Base-by-base conservation (phyloP, 2,797 vertebrate genomes). In the Ciconia nigra region DNA sequence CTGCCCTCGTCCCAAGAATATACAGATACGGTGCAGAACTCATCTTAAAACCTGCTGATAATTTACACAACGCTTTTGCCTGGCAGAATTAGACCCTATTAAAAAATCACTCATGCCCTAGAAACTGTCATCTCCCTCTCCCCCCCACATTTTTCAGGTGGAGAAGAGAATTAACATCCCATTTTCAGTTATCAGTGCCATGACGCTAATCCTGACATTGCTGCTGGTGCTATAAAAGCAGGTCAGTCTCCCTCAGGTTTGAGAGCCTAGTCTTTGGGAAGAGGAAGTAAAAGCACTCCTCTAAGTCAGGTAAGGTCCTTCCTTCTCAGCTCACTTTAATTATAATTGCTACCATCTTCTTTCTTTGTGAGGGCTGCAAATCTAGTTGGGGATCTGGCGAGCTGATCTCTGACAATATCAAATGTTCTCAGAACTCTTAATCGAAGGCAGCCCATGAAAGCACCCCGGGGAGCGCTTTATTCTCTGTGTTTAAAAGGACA, bases 401-500 rank as follows among this genome's bases (percentile, higher is more conserved):
- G 62, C 83, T 55, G 70, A 71, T 96, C 95, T 94, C 93, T 93
- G 89, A 89, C 93, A 96, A 94, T 92, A 97, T 96, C 89, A 97
- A 65, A 94, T 96, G 70, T 94, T 95, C 95, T 95, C 87, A 97
- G 95, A 96, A 94, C 93, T 74, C 92, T 95, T 97, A 94, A 96
- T 96, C 92, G 85, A 97, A 96, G 93, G 94, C 90, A 96, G 95
- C 73, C 95, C 85, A 78, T 95, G 94, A 95, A 96, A 97, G 89
- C 90, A 94, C 96, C 89, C 74, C 10, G 25, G 94, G 93, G 92
- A 94, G 91, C 2, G 33, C 84, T 97, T 97, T 97, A 95, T 96
- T 95, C 93, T 95, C 80, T 90, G 87, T 96, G 89, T 96, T 97
- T 97, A 97, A 97, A 97, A 96, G 91, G 92, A 96, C 94, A 97